Evolutionary conservation across 2,888 invertebrate genomes (phyloP).

Genomic region (Eilema caniola): DNA sequence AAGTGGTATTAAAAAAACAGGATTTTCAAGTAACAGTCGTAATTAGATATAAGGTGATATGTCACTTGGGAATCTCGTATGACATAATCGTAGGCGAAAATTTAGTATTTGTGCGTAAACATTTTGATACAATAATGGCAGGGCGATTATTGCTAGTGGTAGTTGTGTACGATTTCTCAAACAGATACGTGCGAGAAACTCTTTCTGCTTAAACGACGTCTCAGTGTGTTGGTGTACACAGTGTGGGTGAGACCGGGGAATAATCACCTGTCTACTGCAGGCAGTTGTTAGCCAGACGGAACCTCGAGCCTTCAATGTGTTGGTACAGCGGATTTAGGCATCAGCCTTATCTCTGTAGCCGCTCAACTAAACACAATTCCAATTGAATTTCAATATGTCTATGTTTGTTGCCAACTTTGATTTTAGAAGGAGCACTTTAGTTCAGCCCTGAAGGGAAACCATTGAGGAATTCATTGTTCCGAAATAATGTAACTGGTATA

Average conservation of each 20-base stretch:
- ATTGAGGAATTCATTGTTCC: neutral
- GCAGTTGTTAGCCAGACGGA: constrained; percentile 15
- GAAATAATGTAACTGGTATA: neutral
- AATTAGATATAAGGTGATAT: too few relatives aligned
- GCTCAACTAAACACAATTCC: constrained; percentile 5
- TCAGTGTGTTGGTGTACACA: neutral
- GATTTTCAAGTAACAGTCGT: too few relatives aligned
- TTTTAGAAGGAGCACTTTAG: neutral
- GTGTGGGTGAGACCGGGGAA: neutral
- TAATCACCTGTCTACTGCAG: constrained; percentile 6
- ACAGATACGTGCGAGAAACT: too few relatives aligned
- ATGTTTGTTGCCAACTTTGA: constrained; percentile 1
- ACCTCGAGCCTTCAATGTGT: constrained; percentile 15
- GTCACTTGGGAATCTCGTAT: too few relatives aligned
- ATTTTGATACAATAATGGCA: too few relatives aligned
- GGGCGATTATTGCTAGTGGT: too few relatives aligned
- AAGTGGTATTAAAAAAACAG: too few relatives aligned
- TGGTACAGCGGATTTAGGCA: constrained; percentile 9
- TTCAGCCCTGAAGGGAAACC: neutral
- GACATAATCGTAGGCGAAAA: too few relatives aligned
- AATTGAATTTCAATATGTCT: neutral
- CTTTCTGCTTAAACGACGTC: too few relatives aligned
- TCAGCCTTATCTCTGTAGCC: constrained; percentile 3
- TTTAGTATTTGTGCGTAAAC: too few relatives aligned
- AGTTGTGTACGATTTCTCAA: too few relatives aligned